Evolutionary conservation across 2,888 invertebrate genomes (phyloP).

Genomic region (Ennomos erosarius): DNA sequence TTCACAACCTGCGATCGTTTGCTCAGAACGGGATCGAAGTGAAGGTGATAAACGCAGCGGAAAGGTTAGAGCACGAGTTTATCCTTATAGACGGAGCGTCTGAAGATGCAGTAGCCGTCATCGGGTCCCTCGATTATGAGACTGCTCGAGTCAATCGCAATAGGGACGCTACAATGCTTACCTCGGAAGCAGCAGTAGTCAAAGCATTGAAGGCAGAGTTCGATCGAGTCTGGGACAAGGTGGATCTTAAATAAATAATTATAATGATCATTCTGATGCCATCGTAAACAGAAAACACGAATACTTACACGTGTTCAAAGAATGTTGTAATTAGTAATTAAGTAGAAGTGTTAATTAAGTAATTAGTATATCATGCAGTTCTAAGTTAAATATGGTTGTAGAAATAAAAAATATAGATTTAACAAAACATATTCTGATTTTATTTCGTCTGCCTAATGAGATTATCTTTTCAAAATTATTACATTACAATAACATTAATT

Average conservation of each 20-base stretch:
- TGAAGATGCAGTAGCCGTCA: constrained; percentile 56
- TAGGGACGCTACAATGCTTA: constrained; percentile 60
- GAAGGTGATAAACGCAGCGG: constrained; percentile 53
- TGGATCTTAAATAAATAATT: background rate
- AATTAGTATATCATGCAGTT: background rate
- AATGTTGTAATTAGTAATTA: too few species aligned
- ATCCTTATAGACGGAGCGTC: constrained; percentile 56
- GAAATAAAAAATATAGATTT: constrained; percentile 53
- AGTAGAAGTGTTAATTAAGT: too few species aligned
- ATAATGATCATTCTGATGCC: too few species aligned
- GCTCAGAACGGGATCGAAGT: constrained; percentile 59
- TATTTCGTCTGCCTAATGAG: constrained; percentile 66
- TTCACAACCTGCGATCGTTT: constrained; percentile 48
- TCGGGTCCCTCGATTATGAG: constrained; percentile 65
- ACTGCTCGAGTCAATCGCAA: constrained; percentile 54
- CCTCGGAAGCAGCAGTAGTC: constrained; percentile 56
- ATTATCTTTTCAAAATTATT: constrained; percentile 59
- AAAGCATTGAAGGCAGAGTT: constrained; percentile 61
- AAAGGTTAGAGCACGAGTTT: constrained; percentile 65
- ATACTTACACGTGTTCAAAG: too few species aligned
- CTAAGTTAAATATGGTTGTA: constrained; percentile 11
- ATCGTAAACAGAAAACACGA: too few species aligned
- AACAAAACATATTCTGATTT: constrained; percentile 80
- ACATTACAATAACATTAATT: constrained; percentile 49
- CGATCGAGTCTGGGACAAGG: constrained; percentile 61